Percentiles rank a stretch among this genome's conserved stretches.
phyloP scores from a whole-genome alignment of 2,888 invertebrate species.

The Pollenia labialis region DNA sequence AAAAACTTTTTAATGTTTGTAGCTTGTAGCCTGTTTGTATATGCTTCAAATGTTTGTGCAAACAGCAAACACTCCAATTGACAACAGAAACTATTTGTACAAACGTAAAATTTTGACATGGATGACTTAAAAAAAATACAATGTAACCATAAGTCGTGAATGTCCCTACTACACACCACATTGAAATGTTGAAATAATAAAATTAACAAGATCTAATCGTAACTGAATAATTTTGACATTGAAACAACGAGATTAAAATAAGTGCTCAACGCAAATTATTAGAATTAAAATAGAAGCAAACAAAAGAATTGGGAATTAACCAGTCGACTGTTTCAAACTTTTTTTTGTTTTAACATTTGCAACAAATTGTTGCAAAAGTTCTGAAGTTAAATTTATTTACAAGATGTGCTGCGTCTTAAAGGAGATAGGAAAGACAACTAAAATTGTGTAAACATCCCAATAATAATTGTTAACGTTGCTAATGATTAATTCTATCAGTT shows the following conservation, averaged over 20 bases:
- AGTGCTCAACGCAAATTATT: slow-evolving; percentile 18
- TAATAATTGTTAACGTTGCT: not conserved
- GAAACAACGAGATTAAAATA: slow-evolving; percentile 38
- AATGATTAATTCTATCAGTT: slow-evolving; percentile 26
- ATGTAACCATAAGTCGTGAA: too few species aligned
- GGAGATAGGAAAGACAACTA: not conserved
- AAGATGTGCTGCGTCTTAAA: not conserved
- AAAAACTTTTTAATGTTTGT: too few species aligned
- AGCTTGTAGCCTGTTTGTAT: too few species aligned
- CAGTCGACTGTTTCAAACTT: slow-evolving; percentile 23
- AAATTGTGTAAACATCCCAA: not conserved
- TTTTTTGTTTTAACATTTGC: not conserved
- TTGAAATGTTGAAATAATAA: slow-evolving; percentile 6
- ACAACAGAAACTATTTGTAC: too few species aligned
- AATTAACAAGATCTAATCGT: slow-evolving; percentile 23
- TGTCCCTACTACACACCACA: too few species aligned
- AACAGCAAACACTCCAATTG: too few species aligned
- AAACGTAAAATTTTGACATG: too few species aligned
- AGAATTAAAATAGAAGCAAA: slow-evolving; percentile 7
- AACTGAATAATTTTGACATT: slow-evolving; percentile 40
- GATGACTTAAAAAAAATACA: too few species aligned
- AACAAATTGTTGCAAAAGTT: not conserved
- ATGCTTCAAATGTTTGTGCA: too few species aligned
- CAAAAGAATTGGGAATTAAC: slow-evolving; percentile 14
- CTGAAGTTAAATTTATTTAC: not conserved